These are phyloP conservation scores for Sycophila sp. DNA, from an alignment of 1,140 invertebrate genomes.

Conservation along the genomic window DNA sequence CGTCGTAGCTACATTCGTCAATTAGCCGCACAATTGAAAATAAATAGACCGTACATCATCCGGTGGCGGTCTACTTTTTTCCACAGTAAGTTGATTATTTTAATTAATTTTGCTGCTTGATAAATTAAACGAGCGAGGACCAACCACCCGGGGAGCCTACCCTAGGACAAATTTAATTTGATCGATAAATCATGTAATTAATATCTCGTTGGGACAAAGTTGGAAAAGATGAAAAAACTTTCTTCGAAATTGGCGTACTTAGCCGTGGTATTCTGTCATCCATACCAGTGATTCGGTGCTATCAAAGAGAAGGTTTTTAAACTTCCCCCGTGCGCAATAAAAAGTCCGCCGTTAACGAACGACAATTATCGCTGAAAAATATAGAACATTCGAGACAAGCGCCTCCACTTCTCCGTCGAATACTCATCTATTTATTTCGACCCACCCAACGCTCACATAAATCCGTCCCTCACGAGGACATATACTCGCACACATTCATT, in stretches of 20 bases:
- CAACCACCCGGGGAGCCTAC: not conserved
- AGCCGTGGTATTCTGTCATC: not conserved
- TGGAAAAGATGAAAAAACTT: conserved; percentile 13
- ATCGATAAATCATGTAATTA: conserved; percentile 8
- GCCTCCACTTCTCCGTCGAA: too few relatives aligned
- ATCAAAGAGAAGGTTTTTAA: not conserved
- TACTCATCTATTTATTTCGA: too few relatives aligned
- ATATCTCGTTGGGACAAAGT: not conserved
- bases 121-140: not conserved
- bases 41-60: not conserved
- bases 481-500: too few relatives aligned
- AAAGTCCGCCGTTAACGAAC: not conserved
- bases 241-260: not conserved
- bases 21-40: not conserved
- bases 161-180: conserved; percentile 18
- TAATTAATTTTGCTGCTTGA: not conserved
- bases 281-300: not conserved
- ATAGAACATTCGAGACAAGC: not conserved
- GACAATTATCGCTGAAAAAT: not conserved
- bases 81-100: not conserved
- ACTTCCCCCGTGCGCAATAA: not conserved
- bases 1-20: not conserved
- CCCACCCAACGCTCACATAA: too few relatives aligned
- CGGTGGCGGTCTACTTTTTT: not conserved
- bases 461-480: too few relatives aligned